Base-by-base conservation (phyloP, 1,140 invertebrate genomes). In the Linepithema humile region DNA sequence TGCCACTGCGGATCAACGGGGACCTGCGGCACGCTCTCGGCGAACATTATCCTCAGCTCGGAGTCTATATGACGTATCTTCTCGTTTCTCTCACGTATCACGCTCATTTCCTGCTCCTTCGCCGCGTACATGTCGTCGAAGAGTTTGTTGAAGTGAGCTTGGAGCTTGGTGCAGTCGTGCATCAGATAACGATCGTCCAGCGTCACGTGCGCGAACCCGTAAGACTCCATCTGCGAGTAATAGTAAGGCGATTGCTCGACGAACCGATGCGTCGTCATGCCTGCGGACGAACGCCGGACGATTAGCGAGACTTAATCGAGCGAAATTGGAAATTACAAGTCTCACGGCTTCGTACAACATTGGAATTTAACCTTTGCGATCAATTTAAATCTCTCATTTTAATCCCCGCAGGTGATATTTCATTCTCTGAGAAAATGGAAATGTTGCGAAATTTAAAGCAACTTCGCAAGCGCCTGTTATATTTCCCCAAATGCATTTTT, bases 51-150 rank as follows among this genome's bases (percentile, higher is more conserved):
- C 10, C 84, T 87, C 23, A 94, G 82, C 85, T 95, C 94, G 0
- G 83, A 82, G 55, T 92, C 87, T 45, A 95, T 94, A 35, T 92
- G 62, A 4, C 88, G 86, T 74, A 95, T 89, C 45, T 91, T 91
- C 5, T 92, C 85, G 64, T 93, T 93, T 17, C 85, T 91, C 10
- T 93, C 89, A 0, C 20, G 43, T 38, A 94, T 84, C 5, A 89
- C 45, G 7, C 57, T 73, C 83, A 94, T 90, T 82, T 94, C 92
- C 0, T 84, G 84, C 82, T 94, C 87, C 62, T 96, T 96, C 15
- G 91, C 40, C 26, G 86, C 85, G 40, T 91, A 92, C 2, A 95
- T 91, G 38, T 95, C 92, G 17, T 95, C 91, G 77, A 96, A 96
- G 15, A 91, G 57, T 64, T 93, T 90, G 72, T 96, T 96, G 82